A percentile compares a stretch with the other conserved stretches of the same genome.
phyloP scores from a whole-genome alignment of 2,113 vertebrate genomes.

The Recurvirostra avosetta region DNA sequence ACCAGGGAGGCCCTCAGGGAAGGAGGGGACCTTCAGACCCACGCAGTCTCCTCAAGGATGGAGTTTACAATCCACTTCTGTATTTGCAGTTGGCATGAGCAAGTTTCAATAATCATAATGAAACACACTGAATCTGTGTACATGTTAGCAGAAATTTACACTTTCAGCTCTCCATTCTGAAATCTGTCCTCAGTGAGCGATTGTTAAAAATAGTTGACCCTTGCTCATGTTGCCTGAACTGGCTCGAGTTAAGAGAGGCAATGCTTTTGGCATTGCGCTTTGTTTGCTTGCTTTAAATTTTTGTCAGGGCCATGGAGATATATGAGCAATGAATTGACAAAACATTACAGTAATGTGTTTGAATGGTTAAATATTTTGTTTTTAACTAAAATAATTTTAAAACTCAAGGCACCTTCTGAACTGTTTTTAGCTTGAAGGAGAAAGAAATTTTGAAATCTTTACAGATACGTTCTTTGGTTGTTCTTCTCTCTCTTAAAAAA shows the following conservation, averaged over 20 bases:
- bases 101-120: not conserved
- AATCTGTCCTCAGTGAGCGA: not conserved
- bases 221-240: not conserved
- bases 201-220: not conserved
- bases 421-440: not conserved
- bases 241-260: not conserved
- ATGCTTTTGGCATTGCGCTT: not conserved
- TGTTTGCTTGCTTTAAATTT: slow-evolving; percentile 8
- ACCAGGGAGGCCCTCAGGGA: not conserved
- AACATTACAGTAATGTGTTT: slow-evolving; percentile 25
- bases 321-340: not conserved
- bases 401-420: not conserved
- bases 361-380: slow-evolving; percentile 36
- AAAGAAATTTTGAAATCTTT: not conserved
- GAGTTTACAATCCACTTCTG: not conserved
- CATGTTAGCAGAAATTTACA: not conserved
- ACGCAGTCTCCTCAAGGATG: not conserved
- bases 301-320: not conserved
- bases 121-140: not conserved
- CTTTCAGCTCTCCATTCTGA: not conserved
- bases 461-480: not conserved
- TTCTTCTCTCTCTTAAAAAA: not conserved
- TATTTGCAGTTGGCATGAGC: not conserved
- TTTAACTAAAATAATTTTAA: slow-evolving; percentile 22
- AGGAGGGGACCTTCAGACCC: not conserved